phyloP scores from a whole-genome alignment of 2,888 invertebrate genomes.

The Campaea margaritaria region DNA sequence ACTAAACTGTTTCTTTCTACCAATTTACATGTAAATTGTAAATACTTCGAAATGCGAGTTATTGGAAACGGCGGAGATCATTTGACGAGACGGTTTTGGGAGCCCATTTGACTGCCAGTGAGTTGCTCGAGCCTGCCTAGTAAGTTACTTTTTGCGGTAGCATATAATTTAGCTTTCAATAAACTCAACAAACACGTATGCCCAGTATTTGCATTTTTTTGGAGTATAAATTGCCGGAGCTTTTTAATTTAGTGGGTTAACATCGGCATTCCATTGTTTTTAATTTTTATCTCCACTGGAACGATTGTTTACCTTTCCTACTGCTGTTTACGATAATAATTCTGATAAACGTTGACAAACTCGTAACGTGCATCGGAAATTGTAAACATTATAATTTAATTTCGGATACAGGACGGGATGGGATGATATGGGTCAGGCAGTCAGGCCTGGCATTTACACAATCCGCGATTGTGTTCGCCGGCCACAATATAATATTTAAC shows the following conservation, averaged over 20 bases:
- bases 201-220: slow-evolving; percentile 26
- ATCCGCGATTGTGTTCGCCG: slow-evolving; percentile 33
- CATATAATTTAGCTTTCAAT: slow-evolving; percentile 40
- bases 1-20: slow-evolving; percentile 41
- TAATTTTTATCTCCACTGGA: slow-evolving; percentile 18
- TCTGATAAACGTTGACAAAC: slow-evolving; percentile 48
- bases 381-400: slow-evolving; percentile 54
- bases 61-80: slow-evolving; percentile 33
- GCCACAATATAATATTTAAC: slow-evolving; percentile 57
- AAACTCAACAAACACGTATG: slow-evolving; percentile 29
- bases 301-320: slow-evolving; percentile 29
- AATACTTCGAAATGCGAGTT: slow-evolving; percentile 31
- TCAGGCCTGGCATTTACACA: slow-evolving; percentile 20
- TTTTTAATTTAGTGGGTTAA: slow-evolving; percentile 19
- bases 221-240: slow-evolving; percentile 1
- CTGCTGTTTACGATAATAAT: slow-evolving; percentile 24
- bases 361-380: slow-evolving; percentile 50
- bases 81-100: slow-evolving; percentile 29
- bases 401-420: slow-evolving; percentile 40
- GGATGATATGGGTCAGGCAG: slow-evolving; percentile 34
- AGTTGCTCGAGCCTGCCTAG: slow-evolving; percentile 33
- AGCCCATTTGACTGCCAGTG: slow-evolving; percentile 13
- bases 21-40: slow-evolving; percentile 40
- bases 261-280: slow-evolving; percentile 24
- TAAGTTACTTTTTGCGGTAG: slow-evolving; percentile 31